Conservation (phyloP, 2,113 vertebrate species). For the Microtus richardsoni region DNA sequence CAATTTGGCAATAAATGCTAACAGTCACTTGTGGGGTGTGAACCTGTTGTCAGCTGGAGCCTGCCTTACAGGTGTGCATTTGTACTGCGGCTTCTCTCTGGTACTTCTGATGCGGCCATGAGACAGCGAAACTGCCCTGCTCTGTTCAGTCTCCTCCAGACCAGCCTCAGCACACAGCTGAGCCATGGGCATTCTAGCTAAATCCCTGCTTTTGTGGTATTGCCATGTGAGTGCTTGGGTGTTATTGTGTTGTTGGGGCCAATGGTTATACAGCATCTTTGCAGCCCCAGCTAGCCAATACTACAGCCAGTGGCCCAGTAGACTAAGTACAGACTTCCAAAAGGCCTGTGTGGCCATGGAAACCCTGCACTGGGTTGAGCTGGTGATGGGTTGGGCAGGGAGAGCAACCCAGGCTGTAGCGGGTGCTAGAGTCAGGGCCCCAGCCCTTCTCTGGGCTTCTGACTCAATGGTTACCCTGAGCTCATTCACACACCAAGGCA, state of each 20-base stretch:
- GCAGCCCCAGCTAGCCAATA: background rate
- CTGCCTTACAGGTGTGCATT: too few relatives aligned
- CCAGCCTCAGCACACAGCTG: background rate
- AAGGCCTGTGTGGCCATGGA: too few relatives aligned
- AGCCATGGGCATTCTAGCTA: fast-evolving
- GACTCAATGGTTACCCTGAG: background rate
- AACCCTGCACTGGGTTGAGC: background rate
- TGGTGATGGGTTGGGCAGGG: too few relatives aligned
- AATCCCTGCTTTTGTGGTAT: fast-evolving
- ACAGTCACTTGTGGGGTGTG: background rate
- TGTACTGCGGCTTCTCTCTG: background rate
- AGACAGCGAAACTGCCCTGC: background rate
- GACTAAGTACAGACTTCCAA: background rate
- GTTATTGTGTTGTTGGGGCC: background rate
- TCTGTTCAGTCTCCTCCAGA: background rate
- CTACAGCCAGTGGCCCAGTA: background rate
- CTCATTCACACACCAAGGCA: background rate
- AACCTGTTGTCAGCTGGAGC: background rate
- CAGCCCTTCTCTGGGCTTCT: background rate
- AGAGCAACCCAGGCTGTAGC: background rate
- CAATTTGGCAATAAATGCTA: background rate
- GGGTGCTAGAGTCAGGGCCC: background rate
- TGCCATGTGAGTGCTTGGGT: background rate
- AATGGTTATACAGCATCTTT: background rate
- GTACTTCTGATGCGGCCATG: background rate